Percentiles rank a stretch among this genome's conserved stretches.
phyloP scores from a whole-genome alignment of 2,113 vertebrate genomes.

The Oostethus manadensis region DNA sequence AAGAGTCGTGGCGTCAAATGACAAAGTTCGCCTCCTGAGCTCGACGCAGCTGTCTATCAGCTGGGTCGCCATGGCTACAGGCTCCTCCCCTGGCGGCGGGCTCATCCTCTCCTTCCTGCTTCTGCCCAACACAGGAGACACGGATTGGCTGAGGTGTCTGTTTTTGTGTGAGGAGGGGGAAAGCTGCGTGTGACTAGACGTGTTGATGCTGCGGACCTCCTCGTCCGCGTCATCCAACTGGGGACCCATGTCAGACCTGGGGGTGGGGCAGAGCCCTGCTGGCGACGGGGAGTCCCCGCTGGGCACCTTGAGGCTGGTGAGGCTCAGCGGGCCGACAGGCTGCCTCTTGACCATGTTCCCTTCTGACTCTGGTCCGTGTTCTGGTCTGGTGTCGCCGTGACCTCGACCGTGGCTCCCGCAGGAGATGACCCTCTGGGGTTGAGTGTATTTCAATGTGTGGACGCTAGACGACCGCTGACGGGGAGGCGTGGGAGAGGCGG shows the following conservation, averaged over 20 bases:
- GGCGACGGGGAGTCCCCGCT: too few relatives aligned
- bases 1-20: constrained; percentile 80
- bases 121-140: constrained; percentile 68
- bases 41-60: constrained; percentile 70
- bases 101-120: constrained; percentile 88
- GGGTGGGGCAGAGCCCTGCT: not conserved
- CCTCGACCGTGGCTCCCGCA: constrained; percentile 54
- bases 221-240: constrained; percentile 71
- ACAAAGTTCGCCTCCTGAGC: constrained; percentile 83
- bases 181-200: constrained; percentile 49
- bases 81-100: constrained; percentile 78
- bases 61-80: constrained; percentile 49
- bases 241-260: constrained; percentile 21
- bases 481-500: constrained; percentile 45
- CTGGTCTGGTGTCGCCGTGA: constrained; percentile 37
- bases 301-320: too few relatives aligned
- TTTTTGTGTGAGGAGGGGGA: constrained; percentile 39
- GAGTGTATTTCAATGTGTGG: constrained; percentile 54
- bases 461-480: constrained; percentile 60
- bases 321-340: too few relatives aligned
- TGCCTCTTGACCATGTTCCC: constrained; percentile 1
- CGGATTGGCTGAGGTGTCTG: constrained; percentile 53
- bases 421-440: constrained; percentile 62
- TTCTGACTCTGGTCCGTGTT: constrained; percentile 30
- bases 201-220: constrained; percentile 81